Evolutionary conservation across 2,113 vertebrate genomes (phyloP).

Genomic region (Callospermophilus lateralis): DNA sequence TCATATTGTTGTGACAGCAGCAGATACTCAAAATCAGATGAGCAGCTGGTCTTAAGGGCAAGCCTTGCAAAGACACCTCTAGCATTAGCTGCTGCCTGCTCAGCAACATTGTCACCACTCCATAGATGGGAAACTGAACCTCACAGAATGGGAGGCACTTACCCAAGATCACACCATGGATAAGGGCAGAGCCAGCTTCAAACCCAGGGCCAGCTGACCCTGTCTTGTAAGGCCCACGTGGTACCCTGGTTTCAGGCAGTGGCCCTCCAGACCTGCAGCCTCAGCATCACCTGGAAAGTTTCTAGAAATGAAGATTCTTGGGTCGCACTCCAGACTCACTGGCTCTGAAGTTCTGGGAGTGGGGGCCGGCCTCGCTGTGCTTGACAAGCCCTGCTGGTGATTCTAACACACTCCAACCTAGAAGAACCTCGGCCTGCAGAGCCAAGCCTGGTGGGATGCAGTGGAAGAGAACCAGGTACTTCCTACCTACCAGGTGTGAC

Average conservation of each 20-base stretch:
- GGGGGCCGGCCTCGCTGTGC: not conserved
- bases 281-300: not conserved
- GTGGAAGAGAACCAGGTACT: not conserved
- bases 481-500: not conserved
- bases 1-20: not conserved
- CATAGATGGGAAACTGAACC: not conserved
- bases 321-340: not conserved
- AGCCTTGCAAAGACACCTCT: not conserved
- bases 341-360: not conserved
- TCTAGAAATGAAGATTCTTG: not conserved
- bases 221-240: accelerated
- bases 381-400: not conserved
- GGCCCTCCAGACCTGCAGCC: not conserved
- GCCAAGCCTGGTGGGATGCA: not conserved
- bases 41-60: not conserved
- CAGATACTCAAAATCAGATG: not conserved
- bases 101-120: not conserved
- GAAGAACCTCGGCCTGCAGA: not conserved
- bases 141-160: not conserved
- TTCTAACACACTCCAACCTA: not conserved
- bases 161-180: no score
- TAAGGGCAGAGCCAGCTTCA: not conserved
- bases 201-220: not conserved
- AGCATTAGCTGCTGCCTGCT: not conserved
- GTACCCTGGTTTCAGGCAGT: not conserved